These are phyloP conservation scores for pig (Sus scrofa) DNA, from an alignment of 2,113 vertebrate species.

Conservation along the genomic window DNA sequence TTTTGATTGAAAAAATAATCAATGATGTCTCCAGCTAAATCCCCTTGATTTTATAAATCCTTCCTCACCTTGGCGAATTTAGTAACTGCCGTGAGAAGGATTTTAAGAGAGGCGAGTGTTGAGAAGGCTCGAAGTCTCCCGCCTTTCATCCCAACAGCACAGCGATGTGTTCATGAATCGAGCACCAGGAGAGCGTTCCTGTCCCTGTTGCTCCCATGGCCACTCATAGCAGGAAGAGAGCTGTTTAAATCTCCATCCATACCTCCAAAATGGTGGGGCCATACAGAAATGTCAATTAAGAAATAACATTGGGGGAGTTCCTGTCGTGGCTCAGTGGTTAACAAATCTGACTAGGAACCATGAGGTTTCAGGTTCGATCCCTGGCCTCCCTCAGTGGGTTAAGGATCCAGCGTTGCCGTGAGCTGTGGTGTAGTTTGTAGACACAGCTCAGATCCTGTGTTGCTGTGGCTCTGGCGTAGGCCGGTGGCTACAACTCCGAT, in stretches of 20 bases:
- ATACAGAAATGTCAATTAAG: not conserved
- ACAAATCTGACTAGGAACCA: no score
- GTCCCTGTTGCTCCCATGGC: not conserved
- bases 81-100: not conserved
- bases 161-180: not conserved
- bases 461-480: no score
- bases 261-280: not conserved
- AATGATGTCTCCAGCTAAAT: not conserved
- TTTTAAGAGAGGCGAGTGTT: not conserved
- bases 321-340: no score
- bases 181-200: not conserved
- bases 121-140: not conserved
- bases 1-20: slow-evolving; percentile 23
- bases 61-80: slow-evolving; percentile 31
- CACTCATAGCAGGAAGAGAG: not conserved
- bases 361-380: no score
- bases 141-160: not conserved
- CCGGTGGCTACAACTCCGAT: no score
- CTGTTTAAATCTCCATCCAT: not conserved
- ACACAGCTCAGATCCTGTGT: no score
- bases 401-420: no score
- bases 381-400: no score
- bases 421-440: no score
- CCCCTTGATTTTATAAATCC: not conserved
- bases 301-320: not conserved